Evolutionary conservation across 2,888 invertebrate genomes (phyloP).

Genomic region (Anthrax anthrax): DNA sequence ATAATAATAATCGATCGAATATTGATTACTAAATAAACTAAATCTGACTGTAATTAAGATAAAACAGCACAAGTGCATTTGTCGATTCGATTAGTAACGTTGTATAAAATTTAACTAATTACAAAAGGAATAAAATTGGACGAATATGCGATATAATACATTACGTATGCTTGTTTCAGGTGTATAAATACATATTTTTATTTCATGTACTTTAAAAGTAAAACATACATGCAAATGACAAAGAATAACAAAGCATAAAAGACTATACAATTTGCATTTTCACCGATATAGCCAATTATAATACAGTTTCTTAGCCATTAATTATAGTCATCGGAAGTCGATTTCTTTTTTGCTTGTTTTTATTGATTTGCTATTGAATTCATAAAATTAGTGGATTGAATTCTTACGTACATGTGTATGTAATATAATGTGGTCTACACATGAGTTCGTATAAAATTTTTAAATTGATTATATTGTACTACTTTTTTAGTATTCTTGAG

Average conservation of each 20-base stretch:
- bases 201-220: too few species aligned
- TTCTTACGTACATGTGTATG: too few species aligned
- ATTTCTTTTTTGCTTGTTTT: not conserved
- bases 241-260: not conserved
- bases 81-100: constrained; percentile 11
- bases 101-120: constrained; percentile 9
- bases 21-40: constrained; percentile 10
- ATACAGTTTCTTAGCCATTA: constrained; percentile 6
- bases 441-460: too few species aligned
- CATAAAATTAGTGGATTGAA: too few species aligned
- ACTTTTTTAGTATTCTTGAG: too few species aligned
- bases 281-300: constrained; percentile 7
- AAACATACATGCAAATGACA: too few species aligned
- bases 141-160: not conserved
- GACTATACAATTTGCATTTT: not conserved
- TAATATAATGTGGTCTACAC: too few species aligned
- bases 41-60: constrained; percentile 12
- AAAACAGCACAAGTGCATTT: constrained; percentile 8
- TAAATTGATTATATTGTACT: too few species aligned
- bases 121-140: constrained; percentile 3
- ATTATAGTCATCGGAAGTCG: constrained; percentile 7
- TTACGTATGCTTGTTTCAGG: too few species aligned
- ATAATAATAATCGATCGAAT: constrained; percentile 2
- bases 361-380: too few species aligned
- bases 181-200: too few species aligned